A percentile compares a stretch with the other conserved stretches of the same genome.
Conservation (phyloP, 23 tunicate genomes). For the Trididemnum miniatum region DNA sequence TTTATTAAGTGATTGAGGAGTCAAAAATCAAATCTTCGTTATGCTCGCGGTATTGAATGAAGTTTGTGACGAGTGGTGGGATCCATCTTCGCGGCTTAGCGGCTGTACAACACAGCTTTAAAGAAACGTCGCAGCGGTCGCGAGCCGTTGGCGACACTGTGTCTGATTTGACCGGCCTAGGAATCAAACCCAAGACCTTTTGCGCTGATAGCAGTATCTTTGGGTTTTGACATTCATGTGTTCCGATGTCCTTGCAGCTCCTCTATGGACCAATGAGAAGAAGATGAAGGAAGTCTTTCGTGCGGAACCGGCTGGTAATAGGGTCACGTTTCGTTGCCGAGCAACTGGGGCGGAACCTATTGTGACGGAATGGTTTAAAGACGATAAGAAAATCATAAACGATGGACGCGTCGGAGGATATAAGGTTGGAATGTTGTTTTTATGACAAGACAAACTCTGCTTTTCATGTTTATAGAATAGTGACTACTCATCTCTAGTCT, state of each 20-base stretch:
- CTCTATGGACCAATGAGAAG: constrained; percentile 48
- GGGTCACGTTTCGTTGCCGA: constrained; percentile 52
- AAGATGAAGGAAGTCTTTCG: constrained; percentile 56
- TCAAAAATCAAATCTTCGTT: no score
- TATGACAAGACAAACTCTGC: no score
- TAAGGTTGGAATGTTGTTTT: constrained; percentile 31
- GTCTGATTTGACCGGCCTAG: not conserved
- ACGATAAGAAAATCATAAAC: constrained; percentile 17
- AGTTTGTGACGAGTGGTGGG: no score
- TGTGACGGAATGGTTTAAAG: constrained; percentile 49
- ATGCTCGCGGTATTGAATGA: no score
- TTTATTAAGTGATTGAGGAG: no score
- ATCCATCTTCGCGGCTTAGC: no score
- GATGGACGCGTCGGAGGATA: constrained; percentile 61
- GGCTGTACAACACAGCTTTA: no score
- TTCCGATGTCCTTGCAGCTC: constrained; percentile 21
- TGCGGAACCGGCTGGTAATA: constrained; percentile 81
- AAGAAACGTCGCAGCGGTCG: no score
- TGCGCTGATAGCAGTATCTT: not conserved
- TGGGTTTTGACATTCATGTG: not conserved
- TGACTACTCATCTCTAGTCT: no score
- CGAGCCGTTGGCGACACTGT: no score
- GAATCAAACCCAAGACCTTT: not conserved
- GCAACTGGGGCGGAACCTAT: constrained; percentile 44
- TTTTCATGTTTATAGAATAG: no score